phyloP scores from a whole-genome alignment of 1,140 invertebrate genomes.

The Bilobella aurantiaca region DNA sequence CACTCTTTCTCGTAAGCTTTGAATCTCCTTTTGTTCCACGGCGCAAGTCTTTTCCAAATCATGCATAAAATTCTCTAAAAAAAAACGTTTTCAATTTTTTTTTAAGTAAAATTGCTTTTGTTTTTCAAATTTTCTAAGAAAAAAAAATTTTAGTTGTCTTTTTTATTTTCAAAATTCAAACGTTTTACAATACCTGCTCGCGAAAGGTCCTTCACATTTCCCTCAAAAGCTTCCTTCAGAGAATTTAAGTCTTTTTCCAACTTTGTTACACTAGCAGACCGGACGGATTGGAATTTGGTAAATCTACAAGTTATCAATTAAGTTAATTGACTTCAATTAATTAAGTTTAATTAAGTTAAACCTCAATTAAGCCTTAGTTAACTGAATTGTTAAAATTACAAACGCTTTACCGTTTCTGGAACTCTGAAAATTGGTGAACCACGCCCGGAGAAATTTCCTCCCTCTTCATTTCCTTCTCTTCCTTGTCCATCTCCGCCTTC shows the following conservation, averaged over 20 bases:
- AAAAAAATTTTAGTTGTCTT: not conserved
- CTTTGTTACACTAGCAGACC: not conserved
- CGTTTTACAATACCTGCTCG: not conserved
- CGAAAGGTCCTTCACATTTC: not conserved
- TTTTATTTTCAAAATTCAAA: not conserved
- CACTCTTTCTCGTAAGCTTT: constrained; percentile 7
- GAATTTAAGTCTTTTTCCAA: not conserved
- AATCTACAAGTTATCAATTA: not conserved
- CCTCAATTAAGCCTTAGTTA: not conserved
- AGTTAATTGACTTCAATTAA: too few species aligned
- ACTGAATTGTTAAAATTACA: not conserved
- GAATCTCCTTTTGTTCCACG: constrained; percentile 12
- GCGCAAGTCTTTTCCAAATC: constrained; percentile 2
- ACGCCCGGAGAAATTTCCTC: not conserved
- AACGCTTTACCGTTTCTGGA: not conserved
- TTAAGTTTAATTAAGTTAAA: too few species aligned
- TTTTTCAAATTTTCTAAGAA: constrained; percentile 17
- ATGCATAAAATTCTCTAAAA: constrained; percentile 14
- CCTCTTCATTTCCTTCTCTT: not conserved
- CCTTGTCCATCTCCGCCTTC: not conserved
- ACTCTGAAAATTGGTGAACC: not conserved
- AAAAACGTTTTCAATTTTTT: not conserved
- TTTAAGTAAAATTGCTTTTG: not conserved
- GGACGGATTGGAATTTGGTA: not conserved
- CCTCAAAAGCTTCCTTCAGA: not conserved